Evolutionary conservation across 2,797 vertebrate genomes (phyloP).

Genomic region (Platalea minor): DNA sequence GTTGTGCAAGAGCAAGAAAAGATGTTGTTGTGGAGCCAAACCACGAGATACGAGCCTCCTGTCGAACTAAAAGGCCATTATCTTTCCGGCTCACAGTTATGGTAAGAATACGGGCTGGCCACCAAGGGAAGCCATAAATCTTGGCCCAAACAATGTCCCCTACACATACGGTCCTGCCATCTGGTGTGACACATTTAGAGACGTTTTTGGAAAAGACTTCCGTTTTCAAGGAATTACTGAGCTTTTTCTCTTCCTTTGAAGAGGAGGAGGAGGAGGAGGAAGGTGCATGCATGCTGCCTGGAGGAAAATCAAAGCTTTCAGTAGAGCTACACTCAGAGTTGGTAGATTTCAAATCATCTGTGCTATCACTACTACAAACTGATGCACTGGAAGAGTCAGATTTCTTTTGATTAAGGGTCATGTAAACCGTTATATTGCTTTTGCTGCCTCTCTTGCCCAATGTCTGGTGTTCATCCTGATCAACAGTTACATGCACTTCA

Average conservation of each 20-base stretch:
- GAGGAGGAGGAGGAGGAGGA: constrained; percentile 77
- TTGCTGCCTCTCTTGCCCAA: constrained; percentile 83
- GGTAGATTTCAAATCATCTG: constrained; percentile 87
- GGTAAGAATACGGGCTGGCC: constrained; percentile 92
- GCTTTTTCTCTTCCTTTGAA: constrained; percentile 86
- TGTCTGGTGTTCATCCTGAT: constrained; percentile 80
- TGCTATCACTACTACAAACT: constrained; percentile 88
- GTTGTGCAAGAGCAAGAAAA: constrained; percentile 91
- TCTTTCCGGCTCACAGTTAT: constrained; percentile 93
- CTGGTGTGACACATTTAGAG: constrained; percentile 89
- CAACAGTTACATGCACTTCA: constrained; percentile 78
- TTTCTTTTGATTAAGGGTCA: constrained; percentile 87
- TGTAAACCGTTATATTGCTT: constrained; percentile 87
- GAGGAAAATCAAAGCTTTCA: constrained; percentile 88
- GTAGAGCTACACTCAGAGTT: constrained; percentile 92
- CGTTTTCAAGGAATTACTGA: constrained; percentile 89
- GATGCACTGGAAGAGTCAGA: constrained; percentile 86
- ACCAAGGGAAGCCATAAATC: constrained; percentile 99
- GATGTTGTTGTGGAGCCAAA: constrained; percentile 98
- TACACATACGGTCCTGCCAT: constrained; percentile 93
- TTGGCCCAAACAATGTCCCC: constrained; percentile 99
- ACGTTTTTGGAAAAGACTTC: constrained; percentile 95
- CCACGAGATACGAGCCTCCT: constrained; percentile 96
- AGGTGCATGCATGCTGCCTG: constrained; percentile 83
- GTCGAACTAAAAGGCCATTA: constrained; percentile 88